These are phyloP conservation scores for Cheirogaleus major DNA, from an alignment of 2,797 vertebrate species.

Conservation along the genomic window DNA sequence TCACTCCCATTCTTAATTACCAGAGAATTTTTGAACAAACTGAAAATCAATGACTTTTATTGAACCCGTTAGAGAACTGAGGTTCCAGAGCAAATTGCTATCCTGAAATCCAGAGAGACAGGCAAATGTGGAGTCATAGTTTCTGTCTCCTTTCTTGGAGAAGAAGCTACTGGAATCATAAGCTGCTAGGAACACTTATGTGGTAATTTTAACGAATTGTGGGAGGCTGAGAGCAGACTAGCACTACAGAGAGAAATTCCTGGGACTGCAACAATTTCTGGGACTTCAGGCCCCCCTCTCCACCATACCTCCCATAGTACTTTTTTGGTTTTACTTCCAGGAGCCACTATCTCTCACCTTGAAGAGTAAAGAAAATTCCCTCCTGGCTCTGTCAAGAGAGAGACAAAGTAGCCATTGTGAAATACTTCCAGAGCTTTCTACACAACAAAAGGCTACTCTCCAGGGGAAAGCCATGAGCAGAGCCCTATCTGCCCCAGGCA, in stretches of 20 bases:
- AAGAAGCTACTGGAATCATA: background rate
- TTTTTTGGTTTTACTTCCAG: background rate
- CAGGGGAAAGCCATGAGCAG: background rate
- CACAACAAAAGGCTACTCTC: background rate
- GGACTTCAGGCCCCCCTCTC: background rate
- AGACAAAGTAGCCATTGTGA: background rate
- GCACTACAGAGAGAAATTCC: background rate
- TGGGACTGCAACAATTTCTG: background rate
- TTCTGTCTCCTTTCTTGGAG: background rate
- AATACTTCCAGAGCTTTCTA: background rate
- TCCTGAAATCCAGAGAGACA: background rate
- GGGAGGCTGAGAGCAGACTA: background rate
- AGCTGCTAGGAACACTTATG: background rate
- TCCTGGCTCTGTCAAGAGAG: background rate
- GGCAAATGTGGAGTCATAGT: background rate
- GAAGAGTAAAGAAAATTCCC: background rate
- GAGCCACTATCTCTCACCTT: background rate
- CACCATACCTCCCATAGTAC: fast-evolving
- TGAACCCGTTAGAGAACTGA: background rate
- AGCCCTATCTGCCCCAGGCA: background rate
- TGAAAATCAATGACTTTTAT: constrained; percentile 5
- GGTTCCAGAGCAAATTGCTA: background rate
- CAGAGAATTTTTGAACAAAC: background rate
- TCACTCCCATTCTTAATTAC: background rate
- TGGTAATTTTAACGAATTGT: background rate